phyloP scores from a whole-genome alignment of 2,797 vertebrate genomes.

The Platyrinchus mystaceus region DNA sequence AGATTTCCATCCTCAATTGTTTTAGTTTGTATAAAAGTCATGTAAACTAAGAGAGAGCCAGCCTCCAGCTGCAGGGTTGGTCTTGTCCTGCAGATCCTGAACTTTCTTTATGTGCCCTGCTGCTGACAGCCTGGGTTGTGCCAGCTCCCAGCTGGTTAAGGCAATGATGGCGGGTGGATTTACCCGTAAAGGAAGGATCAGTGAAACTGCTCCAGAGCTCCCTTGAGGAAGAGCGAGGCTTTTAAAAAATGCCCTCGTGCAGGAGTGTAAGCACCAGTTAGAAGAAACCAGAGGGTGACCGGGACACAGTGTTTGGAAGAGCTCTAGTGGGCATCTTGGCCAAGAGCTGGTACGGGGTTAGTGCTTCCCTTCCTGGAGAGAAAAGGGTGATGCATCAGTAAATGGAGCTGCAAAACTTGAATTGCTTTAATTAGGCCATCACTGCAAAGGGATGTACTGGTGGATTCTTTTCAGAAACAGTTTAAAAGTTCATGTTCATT shows the following conservation, averaged over 20 bases:
- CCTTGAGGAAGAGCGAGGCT: not conserved
- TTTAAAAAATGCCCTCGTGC: not conserved
- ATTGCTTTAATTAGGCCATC: not conserved
- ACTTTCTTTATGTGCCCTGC: not conserved
- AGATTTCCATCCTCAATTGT: not conserved
- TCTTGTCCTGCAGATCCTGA: not conserved
- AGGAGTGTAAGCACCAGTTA: not conserved
- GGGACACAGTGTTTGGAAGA: not conserved
- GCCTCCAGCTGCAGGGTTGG: not conserved
- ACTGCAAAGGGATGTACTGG: not conserved
- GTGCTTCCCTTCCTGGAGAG: not conserved
- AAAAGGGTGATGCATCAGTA: not conserved
- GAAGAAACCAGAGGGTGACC: not conserved
- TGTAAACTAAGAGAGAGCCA: not conserved
- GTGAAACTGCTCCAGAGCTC: not conserved
- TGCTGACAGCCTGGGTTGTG: not conserved
- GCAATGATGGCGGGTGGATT: not conserved
- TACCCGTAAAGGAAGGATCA: accelerated
- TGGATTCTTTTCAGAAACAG: not conserved
- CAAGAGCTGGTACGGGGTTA: not conserved
- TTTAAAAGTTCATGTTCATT: not conserved
- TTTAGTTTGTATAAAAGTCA: not conserved
- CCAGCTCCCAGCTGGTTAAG: not conserved
- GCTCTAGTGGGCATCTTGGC: accelerated
- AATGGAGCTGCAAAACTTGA: not conserved